These are phyloP conservation scores for Orthonevra nobilis DNA, from an alignment of 2,888 invertebrate species.

Conservation along the genomic window DNA sequence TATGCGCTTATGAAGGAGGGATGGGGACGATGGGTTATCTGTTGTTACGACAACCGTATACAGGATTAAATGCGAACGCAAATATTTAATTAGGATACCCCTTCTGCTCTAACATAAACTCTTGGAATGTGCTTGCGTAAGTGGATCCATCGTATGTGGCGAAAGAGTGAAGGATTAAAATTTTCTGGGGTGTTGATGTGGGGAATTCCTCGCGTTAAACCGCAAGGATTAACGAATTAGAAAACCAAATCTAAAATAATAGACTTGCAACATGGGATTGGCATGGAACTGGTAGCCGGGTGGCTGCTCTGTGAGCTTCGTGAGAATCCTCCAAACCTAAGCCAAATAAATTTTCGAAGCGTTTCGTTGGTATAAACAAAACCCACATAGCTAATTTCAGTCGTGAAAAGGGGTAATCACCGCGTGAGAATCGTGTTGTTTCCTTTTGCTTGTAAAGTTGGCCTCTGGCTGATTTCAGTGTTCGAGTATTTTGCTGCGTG, in stretches of 20 bases:
- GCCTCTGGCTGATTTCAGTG: not conserved
- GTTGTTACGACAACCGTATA: constrained; percentile 42
- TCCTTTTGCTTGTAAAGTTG: constrained; percentile 21
- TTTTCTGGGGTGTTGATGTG: constrained; percentile 53
- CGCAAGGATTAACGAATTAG: constrained; percentile 57
- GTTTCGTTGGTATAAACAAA: constrained; percentile 1
- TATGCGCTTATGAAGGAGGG: not conserved
- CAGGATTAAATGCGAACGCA: constrained; percentile 42
- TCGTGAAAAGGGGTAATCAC: constrained; percentile 21
- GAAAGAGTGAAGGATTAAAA: constrained; percentile 28
- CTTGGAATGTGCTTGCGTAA: not conserved
- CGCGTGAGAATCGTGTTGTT: not conserved
- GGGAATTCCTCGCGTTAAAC: constrained; percentile 12
- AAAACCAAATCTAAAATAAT: constrained; percentile 63
- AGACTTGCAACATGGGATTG: constrained; percentile 25
- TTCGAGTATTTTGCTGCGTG: not conserved
- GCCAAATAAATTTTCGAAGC: not conserved
- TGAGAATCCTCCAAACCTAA: constrained; percentile 14
- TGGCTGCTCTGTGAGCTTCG: not conserved
- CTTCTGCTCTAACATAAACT: not conserved
- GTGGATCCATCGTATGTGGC: constrained; percentile 1
- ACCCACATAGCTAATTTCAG: constrained; percentile 36
- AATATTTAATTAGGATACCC: constrained; percentile 47
- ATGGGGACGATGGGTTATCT: constrained; percentile 28
- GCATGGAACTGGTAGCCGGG: too few relatives aligned